Base-by-base conservation (phyloP, 37 sponge, comb jelly and placozoan genomes). In the Agelas oroides region DNA sequence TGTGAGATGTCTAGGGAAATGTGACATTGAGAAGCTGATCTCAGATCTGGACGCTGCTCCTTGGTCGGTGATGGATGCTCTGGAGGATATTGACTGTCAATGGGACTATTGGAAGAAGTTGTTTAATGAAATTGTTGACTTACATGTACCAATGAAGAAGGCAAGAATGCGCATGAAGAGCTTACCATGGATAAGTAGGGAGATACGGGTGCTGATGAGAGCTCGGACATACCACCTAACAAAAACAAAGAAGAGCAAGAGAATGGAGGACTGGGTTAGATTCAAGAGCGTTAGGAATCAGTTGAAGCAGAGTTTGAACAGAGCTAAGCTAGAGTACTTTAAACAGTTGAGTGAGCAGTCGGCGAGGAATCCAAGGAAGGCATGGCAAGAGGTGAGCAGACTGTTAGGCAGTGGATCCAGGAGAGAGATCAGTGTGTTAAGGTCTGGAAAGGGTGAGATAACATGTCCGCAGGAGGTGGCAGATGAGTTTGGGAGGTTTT, bases 81-180 rank as follows among this genome's bases (percentile, higher is more conserved):
- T 82, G 21, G 73, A 82, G 13, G 72, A 41, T 40, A 82, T 82
- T 5, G 73, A 72, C 73, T n/a, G 58, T 82, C 55, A 82, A 19
- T 82, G 83, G 83, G 62, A 56, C 1, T 73, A 55, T 74, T 82
- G 83, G 83, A 73, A 73, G 56, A 1, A 23, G 60, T 11, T 82
- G 37, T 82, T 73, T 73, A 30, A 19, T 16, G 24, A 23, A 11
- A 58, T 71, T 55, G 60, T 82, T 53, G 73, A 82, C 54, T 55
- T 36, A 11, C 59, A 73, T 39, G 37, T 46, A 31, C 72, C 73
- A 21, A 2, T 62, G 38, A 82, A 52, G 83, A 82, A 71, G 24
- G 73, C 62, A 23, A 53, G 83, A 55, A 36, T 71, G 61, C 1
- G 73, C 24, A 39, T 2, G 18, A 82, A 82, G 32, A 27, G 59